Percentiles rank a stretch among this genome's conserved stretches.
Conservation (phyloP, 2,888 invertebrate species). For the Sympetrum striolatum region DNA sequence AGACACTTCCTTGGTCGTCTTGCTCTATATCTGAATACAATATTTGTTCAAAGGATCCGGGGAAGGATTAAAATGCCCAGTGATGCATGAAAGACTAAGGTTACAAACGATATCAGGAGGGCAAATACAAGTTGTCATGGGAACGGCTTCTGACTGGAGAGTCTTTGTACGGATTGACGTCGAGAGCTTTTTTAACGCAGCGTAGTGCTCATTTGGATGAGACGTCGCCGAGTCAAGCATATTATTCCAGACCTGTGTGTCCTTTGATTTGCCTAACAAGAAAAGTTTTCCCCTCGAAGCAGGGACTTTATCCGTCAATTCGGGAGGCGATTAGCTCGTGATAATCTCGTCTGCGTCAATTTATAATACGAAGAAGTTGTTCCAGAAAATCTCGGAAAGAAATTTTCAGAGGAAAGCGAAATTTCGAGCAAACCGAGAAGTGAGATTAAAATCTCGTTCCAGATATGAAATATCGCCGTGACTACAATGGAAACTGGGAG, state of each 20-base stretch:
- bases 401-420: not conserved
- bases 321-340: not conserved
- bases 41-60: no score
- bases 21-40: no score
- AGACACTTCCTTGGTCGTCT: no score
- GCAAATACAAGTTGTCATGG: not conserved
- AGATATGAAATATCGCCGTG: no score
- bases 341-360: not conserved
- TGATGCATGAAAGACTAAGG: no score
- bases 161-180: not conserved
- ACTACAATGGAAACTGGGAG: no score
- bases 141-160: not conserved
- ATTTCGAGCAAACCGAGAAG: not conserved
- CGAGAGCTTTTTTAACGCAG: not conserved
- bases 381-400: not conserved
- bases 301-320: not conserved
- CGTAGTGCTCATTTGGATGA: not conserved
- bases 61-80: no score
- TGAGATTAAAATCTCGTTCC: no score
- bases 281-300: not conserved
- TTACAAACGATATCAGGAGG: not conserved
- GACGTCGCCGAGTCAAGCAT: not conserved
- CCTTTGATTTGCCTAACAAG: not conserved
- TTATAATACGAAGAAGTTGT: not conserved
- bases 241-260: not conserved